Evolutionary conservation across 2,888 invertebrate genomes (phyloP).

Genomic region (Palloptera scutellata): DNA sequence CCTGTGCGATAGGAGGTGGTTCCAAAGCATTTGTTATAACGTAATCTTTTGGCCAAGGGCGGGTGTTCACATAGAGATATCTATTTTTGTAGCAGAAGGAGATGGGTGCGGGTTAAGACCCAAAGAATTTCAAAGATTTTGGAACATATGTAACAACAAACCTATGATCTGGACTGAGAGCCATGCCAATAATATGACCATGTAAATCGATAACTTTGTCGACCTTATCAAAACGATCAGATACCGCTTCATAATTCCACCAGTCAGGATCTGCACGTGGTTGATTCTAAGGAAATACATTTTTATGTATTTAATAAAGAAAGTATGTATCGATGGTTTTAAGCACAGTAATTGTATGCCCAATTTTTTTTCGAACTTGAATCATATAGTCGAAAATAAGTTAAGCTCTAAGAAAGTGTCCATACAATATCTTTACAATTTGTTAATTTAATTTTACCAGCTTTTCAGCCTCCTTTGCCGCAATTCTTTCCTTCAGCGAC

Average conservation of each 20-base stretch:
- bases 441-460: constrained; percentile 8
- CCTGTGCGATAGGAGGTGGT: constrained; percentile 85
- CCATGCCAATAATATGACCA: constrained; percentile 89
- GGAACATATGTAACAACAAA: constrained; percentile 19
- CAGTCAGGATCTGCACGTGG: constrained; percentile 71
- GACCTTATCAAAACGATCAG: constrained; percentile 75
- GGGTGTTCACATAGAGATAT: constrained; percentile 82
- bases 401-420: no score
- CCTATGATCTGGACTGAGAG: constrained; percentile 83
- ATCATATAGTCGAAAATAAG: no score
- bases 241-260: constrained; percentile 73
- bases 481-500: constrained; percentile 72
- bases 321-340: neutral
- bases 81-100: constrained; percentile 61
- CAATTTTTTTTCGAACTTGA: no score
- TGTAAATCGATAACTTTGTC: constrained; percentile 84
- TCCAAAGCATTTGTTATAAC: constrained; percentile 77
- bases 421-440: no score
- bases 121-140: neutral
- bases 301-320: neutral
- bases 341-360: no score
- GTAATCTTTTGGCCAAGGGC: constrained; percentile 83
- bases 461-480: constrained; percentile 66
- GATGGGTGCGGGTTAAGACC: neutral
- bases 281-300: constrained; percentile 47